A percentile compares a stretch with the other conserved stretches of the same genome.
These are phyloP conservation scores for Clepsis dumicolana DNA, from an alignment of 2,888 invertebrate genomes.

Conservation along the genomic window DNA sequence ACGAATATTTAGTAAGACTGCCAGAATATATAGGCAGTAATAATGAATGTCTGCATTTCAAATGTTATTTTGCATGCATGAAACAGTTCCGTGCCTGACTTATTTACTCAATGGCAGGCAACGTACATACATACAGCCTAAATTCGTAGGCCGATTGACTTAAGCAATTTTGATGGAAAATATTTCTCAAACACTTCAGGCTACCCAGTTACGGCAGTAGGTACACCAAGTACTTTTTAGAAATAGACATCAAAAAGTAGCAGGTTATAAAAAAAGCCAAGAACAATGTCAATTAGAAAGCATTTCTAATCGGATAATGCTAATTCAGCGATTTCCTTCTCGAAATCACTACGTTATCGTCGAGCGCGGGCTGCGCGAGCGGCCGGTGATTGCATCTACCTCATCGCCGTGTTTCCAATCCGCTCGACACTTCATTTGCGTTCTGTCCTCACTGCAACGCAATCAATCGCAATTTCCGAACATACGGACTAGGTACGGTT, in stretches of 20 bases:
- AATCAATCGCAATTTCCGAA: conserved; percentile 81
- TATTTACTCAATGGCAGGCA: background rate
- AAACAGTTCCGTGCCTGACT: background rate
- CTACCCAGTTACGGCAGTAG: too few relatives aligned
- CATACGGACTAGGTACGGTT: conserved; percentile 55
- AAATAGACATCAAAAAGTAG: too few relatives aligned
- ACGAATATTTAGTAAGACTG: conserved; percentile 18
- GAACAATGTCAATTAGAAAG: background rate
- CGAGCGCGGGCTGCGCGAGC: conserved; percentile 20
- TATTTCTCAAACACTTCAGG: too few relatives aligned
- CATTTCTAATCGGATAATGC: background rate
- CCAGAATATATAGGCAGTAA: conserved; percentile 5
- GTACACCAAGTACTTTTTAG: too few relatives aligned
- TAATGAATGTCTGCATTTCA: background rate
- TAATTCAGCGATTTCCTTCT: background rate
- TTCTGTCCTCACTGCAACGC: conserved; percentile 58
- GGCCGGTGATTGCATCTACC: conserved; percentile 63
- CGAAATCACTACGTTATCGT: conserved; percentile 45
- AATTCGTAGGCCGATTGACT: too few relatives aligned
- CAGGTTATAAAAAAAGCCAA: background rate
- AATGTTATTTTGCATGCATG: background rate
- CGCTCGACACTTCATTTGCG: conserved; percentile 55
- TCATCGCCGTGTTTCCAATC: conserved; percentile 50
- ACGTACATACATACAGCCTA: background rate
- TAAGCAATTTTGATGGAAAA: background rate